Evolutionary conservation across 1,140 invertebrate species (phyloP).

Genomic region (Papilio xuthus): DNA sequence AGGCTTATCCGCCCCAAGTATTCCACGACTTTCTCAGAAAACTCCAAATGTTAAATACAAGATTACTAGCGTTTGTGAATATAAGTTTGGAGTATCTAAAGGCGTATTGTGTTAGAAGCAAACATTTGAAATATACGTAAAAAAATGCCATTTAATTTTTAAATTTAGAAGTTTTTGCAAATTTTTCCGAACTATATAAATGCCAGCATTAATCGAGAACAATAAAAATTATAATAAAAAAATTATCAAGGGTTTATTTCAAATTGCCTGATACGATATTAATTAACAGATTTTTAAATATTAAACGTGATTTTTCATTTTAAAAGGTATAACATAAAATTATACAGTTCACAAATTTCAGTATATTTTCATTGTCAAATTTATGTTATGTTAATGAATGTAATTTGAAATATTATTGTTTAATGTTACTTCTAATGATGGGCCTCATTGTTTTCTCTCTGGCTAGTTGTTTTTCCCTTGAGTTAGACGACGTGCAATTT

Average conservation of each 20-base stretch:
- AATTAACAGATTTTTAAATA: no score
- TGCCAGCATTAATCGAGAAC: no score
- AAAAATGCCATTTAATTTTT: not conserved
- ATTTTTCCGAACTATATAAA: not conserved
- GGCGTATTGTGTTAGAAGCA: not conserved
- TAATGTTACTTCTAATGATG: slow-evolving; percentile 27
- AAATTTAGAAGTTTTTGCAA: not conserved
- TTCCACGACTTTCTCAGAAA: not conserved
- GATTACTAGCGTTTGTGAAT: slow-evolving; percentile 1
- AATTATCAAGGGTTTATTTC: no score
- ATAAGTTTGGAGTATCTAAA: not conserved
- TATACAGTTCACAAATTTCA: not conserved
- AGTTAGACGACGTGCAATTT: slow-evolving; percentile 66
- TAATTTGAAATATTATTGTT: slow-evolving; percentile 44
- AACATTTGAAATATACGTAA: not conserved
- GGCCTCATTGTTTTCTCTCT: slow-evolving; percentile 45
- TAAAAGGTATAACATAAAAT: not conserved
- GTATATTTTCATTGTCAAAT: slow-evolving; percentile 28
- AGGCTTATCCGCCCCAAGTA: slow-evolving; percentile 19
- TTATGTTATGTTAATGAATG: slow-evolving; percentile 33
- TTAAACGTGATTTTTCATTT: no score
- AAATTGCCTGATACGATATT: not conserved
- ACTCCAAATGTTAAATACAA: slow-evolving; percentile 9
- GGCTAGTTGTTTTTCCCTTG: slow-evolving; percentile 64
- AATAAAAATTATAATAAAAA: no score